These are phyloP conservation scores for Eolophus roseicapilla DNA, from an alignment of 2,113 vertebrate genomes.

Conservation along the genomic window DNA sequence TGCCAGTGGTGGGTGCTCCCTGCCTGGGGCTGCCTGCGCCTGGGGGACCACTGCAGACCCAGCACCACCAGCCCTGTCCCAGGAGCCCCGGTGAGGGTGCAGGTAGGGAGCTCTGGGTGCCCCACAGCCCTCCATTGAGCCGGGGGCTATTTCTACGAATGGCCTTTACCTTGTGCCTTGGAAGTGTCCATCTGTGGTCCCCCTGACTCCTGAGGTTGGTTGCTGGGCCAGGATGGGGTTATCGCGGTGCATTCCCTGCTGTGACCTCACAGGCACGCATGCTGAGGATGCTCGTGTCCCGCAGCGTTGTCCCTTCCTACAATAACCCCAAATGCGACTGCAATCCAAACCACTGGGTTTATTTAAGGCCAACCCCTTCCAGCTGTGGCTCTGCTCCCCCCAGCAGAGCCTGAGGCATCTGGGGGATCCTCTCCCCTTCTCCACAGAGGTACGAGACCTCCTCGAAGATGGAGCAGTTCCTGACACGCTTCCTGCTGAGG, in stretches of 20 bases:
- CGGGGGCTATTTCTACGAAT: background rate
- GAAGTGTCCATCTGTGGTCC: background rate
- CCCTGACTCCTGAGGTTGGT: accelerated
- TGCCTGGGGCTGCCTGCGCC: background rate
- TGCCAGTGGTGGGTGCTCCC: background rate
- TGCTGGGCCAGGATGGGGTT: background rate
- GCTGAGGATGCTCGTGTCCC: background rate
- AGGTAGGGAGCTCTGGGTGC: background rate
- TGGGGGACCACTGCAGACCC: background rate
- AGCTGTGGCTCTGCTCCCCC: background rate
- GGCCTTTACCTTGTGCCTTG: background rate
- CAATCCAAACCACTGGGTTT: accelerated
- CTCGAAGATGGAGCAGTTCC: constrained; percentile 93
- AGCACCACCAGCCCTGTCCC: background rate
- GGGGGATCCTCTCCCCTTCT: background rate
- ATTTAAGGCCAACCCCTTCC: background rate
- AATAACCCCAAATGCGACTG: background rate
- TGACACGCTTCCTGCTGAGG: constrained; percentile 92
- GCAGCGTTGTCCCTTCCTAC: background rate
- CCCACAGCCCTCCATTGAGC: background rate
- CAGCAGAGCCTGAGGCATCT: accelerated
- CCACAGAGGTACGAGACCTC: constrained; percentile 89
- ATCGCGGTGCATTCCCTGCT: background rate
- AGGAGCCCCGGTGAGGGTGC: background rate
- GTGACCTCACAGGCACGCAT: background rate